phyloP scores from a whole-genome alignment of 2,888 invertebrate species.

The Cyclophora albipunctata region DNA sequence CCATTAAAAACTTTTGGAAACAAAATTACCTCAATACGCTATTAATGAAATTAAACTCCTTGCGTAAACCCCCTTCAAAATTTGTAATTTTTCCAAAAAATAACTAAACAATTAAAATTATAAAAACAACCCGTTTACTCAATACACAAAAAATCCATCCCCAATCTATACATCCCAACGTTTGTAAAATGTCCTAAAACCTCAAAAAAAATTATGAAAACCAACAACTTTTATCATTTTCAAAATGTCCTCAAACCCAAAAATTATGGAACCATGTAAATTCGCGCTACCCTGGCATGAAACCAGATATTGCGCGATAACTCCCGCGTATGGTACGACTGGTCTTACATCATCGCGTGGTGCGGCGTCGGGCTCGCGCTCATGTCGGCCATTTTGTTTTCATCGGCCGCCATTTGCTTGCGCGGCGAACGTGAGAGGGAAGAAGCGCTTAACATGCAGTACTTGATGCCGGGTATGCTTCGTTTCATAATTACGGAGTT shows the following conservation, averaged over 20 bases:
- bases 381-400: slow-evolving; percentile 93
- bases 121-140: too few relatives aligned
- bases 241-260: too few relatives aligned
- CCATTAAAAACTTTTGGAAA: not conserved
- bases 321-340: slow-evolving; percentile 91
- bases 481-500: slow-evolving; percentile 15
- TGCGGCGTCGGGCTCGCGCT: slow-evolving; percentile 95
- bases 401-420: slow-evolving; percentile 95
- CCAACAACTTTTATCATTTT: too few relatives aligned
- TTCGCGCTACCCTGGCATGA: slow-evolving; percentile 34
- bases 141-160: too few relatives aligned
- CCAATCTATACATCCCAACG: too few relatives aligned
- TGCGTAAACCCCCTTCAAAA: too few relatives aligned
- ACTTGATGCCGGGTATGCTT: slow-evolving; percentile 92
- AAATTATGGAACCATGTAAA: not conserved
- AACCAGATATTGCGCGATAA: slow-evolving; percentile 90
- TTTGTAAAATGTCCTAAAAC: too few relatives aligned
- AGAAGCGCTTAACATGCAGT: slow-evolving; percentile 97
- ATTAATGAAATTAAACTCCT: too few relatives aligned
- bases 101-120: too few relatives aligned
- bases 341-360: slow-evolving; percentile 98
- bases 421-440: slow-evolving; percentile 94
- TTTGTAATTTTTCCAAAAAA: too few relatives aligned
- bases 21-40: too few relatives aligned
- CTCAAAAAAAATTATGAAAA: too few relatives aligned